Percentiles rank a stretch among this genome's conserved stretches.
phyloP scores from a whole-genome alignment of 1,140 invertebrate species.

The Sogatella furcifera region DNA sequence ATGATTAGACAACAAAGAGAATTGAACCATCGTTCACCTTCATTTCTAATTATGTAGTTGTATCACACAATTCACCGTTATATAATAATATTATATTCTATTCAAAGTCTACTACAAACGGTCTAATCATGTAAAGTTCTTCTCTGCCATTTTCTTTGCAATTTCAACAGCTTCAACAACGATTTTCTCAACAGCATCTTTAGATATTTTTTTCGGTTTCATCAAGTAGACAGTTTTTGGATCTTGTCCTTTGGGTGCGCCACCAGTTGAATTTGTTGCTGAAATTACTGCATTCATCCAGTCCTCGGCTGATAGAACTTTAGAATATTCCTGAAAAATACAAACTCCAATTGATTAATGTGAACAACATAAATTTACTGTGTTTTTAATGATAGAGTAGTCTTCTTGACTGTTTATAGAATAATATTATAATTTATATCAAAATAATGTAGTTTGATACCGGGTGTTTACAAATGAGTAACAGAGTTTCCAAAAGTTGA shows the following conservation, averaged over 20 bases:
- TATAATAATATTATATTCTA: too few species aligned
- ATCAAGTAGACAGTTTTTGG: conserved; percentile 40
- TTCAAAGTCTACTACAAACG: not conserved
- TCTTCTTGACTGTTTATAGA: not conserved
- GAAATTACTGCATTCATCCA: conserved; percentile 45
- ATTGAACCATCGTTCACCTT: too few species aligned
- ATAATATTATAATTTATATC: too few species aligned
- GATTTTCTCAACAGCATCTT: conserved; percentile 35
- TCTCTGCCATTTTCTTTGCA: conserved; percentile 30
- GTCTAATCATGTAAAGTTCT: not conserved
- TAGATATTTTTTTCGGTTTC: conserved; percentile 39
- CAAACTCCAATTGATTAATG: too few species aligned
- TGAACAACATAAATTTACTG: too few species aligned
- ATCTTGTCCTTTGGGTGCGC: conserved; percentile 41
- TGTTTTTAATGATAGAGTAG: too few species aligned
- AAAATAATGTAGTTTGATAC: too few species aligned
- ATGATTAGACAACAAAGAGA: too few species aligned
- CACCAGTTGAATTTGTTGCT: conserved; percentile 35
- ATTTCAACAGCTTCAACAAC: conserved; percentile 36
- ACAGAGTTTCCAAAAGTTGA: too few species aligned
- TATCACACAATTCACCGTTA: too few species aligned
- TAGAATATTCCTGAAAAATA: conserved; percentile 6
- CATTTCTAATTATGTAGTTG: too few species aligned
- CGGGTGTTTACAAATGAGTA: too few species aligned
- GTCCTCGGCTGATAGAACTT: conserved; percentile 40